Evolutionary conservation across 2,113 vertebrate species (phyloP), one percentile per base, ranked within the genome.

Genomic region (Rhinolophus sinicus): DNA sequence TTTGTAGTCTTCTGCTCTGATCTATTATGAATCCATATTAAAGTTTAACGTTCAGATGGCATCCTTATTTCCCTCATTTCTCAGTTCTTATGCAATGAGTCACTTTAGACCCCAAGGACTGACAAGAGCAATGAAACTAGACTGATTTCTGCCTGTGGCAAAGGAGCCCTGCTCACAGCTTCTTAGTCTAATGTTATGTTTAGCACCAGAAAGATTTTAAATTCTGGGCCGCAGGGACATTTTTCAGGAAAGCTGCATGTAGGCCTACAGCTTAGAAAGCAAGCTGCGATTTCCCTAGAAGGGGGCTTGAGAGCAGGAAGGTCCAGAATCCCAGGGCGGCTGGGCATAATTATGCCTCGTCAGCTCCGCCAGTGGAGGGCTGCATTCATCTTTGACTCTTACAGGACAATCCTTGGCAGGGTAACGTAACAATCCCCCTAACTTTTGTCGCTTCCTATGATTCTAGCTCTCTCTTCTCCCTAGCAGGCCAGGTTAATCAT

Each of bases 21-120:
- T 97, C 97, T 95, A 93, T 96, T 95, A 95, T 94, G 81, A 64
- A 95, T 94, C 80, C 26, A 1, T 88, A 95, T 97, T 96, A 94
- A 97, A 96, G 67, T 90, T 97, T 95, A 90, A 95, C 28, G 3
- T n/a, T 40, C 65, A 35, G 40, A 83, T 93, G 70, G 2, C 56
- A 67, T 81, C 82, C n/a, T 72, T 40, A 77, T 35, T 93, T 88
- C 91, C 58, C 44, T 95, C 70, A 13, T 75, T 85, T 92, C 78
- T 95, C 16, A 90, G 75, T 96, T 92, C 87, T 93, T 84, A 95
- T 95, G 75, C 88, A 92, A 70, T 65, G 58, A 87, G 87, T 97
- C 87, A 62, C 72, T 65, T 92, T 76, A 60, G 95, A 84, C 80
- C 78, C 60, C 30, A 78, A 93, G 26, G 70, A 84, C 65, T 87